Conservation (phyloP, 2,797 vertebrate species). For the Acomys russatus region DNA sequence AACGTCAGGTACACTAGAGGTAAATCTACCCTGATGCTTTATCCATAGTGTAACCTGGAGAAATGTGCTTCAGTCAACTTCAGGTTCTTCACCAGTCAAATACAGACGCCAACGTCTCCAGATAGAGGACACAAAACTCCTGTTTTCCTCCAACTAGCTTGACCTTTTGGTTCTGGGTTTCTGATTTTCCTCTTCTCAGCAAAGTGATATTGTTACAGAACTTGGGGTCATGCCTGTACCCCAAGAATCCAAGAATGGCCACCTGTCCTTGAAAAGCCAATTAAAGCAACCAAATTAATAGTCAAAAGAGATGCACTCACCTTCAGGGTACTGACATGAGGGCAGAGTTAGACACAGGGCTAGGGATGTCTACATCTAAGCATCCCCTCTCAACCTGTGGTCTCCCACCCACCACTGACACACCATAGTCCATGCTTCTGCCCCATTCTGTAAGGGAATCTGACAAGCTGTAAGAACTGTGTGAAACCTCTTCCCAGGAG, state of each 20-base stretch:
- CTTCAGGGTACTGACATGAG: not conserved
- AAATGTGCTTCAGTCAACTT: not conserved
- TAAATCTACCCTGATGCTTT: not conserved
- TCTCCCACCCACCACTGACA: not conserved
- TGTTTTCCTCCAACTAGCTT: not conserved
- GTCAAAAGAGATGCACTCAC: not conserved
- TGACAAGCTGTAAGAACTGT: not conserved
- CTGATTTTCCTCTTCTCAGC: not conserved
- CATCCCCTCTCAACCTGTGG: not conserved
- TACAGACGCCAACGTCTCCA: not conserved
- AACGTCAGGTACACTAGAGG: not conserved
- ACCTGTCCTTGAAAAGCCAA: not conserved
- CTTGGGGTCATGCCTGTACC: not conserved
- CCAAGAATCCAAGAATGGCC: not conserved
- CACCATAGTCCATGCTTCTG: not conserved
- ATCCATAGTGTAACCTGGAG: not conserved
- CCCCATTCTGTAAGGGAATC: not conserved
- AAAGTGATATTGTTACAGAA: not conserved
- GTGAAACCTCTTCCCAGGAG: not conserved
- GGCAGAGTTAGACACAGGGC: not conserved
- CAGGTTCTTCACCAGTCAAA: not conserved
- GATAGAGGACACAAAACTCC: not conserved
- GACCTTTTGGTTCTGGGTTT: not conserved
- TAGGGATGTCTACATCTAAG: not conserved
- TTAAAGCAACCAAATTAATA: not conserved